Percentiles rank a stretch among this genome's conserved stretches.
Evolutionary conservation across 2,113 vertebrate species (phyloP).

Genomic region (Macrotus californicus): DNA sequence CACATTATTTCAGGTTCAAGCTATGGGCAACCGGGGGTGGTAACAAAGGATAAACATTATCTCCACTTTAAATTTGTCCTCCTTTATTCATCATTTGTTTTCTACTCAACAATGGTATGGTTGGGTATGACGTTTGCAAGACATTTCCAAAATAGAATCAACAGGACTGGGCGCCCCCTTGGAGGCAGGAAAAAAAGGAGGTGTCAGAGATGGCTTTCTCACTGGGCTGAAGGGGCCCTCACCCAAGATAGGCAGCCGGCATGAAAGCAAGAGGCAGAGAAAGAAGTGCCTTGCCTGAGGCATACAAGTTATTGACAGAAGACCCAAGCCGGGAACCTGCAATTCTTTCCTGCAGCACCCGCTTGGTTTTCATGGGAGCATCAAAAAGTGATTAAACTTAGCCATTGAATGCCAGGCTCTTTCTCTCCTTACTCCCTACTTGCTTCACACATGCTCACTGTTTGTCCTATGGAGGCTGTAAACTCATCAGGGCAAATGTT

Average conservation of each 20-base stretch:
- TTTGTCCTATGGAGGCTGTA: neutral
- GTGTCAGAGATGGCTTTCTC: neutral
- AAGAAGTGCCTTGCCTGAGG: neutral
- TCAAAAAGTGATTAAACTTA: neutral
- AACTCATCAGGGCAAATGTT: neutral
- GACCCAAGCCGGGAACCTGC: neutral
- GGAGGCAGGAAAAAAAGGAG: neutral
- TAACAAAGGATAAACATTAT: neutral
- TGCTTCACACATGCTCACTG: neutral
- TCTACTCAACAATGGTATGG: neutral
- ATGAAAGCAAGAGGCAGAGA: conserved; percentile 20
- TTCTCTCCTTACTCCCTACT: neutral
- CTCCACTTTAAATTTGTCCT: neutral
- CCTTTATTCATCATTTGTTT: neutral
- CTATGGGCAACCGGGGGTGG: neutral
- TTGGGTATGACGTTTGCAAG: neutral
- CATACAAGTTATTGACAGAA: neutral
- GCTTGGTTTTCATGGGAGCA: neutral
- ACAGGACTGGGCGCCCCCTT: neutral
- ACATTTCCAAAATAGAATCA: conserved; percentile 1
- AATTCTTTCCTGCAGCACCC: neutral
- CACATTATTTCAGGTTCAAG: neutral
- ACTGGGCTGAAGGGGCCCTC: neutral
- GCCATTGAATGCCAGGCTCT: neutral
- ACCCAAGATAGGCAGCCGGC: neutral